phyloP scores from a whole-genome alignment of 2,888 invertebrate species.

The Drosophila quinaria region DNA sequence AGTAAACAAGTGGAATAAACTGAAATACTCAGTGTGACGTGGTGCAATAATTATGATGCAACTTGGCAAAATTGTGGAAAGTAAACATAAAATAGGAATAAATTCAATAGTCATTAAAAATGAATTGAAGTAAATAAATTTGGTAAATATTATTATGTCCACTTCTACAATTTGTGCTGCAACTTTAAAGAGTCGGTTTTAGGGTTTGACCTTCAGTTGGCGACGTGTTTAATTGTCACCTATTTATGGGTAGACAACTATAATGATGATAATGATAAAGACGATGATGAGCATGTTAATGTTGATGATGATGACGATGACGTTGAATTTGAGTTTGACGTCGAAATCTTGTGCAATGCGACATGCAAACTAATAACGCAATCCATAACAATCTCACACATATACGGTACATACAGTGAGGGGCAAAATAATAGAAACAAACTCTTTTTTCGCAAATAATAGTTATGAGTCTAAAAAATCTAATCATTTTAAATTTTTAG shows the following conservation, averaged over 20 bases:
- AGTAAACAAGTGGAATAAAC: not conserved
- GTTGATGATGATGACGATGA: not conserved
- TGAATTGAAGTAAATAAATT: not conserved
- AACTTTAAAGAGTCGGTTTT: conserved; percentile 1
- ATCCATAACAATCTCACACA: conserved; percentile 21
- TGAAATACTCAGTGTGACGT: not conserved
- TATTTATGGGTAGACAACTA: conserved; percentile 1
- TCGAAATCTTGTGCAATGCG: conserved; percentile 42
- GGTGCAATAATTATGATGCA: not conserved
- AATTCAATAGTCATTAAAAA: not conserved
- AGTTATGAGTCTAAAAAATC: too few species aligned
- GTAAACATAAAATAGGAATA: not conserved
- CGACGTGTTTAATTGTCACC: conserved; percentile 22
- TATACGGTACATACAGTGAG: too few species aligned
- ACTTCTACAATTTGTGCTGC: not conserved
- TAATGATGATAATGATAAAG: not conserved
- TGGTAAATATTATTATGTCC: not conserved
- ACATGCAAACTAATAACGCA: conserved; percentile 41
- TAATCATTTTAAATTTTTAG: too few species aligned
- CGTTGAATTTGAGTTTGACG: not conserved
- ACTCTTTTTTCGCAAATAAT: too few species aligned
- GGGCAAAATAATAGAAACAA: too few species aligned
- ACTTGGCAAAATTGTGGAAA: not conserved
- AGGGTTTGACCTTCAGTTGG: conserved; percentile 31
- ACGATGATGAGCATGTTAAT: not conserved